Percentiles rank a stretch among this genome's conserved stretches.
Evolutionary conservation across 2,888 invertebrate genomes (phyloP).

Genomic region (Drosophila incognita): DNA sequence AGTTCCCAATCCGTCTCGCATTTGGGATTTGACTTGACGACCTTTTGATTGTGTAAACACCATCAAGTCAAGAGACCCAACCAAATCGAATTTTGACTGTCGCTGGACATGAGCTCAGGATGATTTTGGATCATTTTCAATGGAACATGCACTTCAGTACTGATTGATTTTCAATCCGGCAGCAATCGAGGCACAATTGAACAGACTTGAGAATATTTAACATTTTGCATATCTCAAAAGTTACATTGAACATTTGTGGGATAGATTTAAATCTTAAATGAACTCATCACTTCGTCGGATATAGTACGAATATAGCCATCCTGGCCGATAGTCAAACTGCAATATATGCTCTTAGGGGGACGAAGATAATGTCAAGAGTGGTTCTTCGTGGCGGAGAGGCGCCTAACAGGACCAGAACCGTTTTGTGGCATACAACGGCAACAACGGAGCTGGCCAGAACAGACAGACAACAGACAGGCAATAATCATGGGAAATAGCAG

Average conservation of each 20-base stretch:
- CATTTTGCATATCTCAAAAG: neutral
- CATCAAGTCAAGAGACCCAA: conserved; percentile 23
- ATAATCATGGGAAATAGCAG: neutral
- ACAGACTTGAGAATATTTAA: neutral
- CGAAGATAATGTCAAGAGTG: no score
- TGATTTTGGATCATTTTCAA: conserved; percentile 2
- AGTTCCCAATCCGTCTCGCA: conserved; percentile 32
- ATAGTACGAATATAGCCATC: neutral
- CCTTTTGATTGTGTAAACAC: conserved; percentile 52
- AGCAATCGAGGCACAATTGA: no score
- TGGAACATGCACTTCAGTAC: neutral
- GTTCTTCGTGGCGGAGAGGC: no score
- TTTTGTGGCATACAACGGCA: neutral
- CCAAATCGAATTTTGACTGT: conserved; percentile 29
- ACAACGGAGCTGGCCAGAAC: neutral
- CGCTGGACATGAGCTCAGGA: conserved; percentile 6
- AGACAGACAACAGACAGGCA: neutral
- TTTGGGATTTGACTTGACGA: conserved; percentile 31
- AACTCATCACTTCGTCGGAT: neutral
- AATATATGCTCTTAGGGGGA: neutral
- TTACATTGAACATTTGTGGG: neutral
- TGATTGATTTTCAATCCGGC: neutral
- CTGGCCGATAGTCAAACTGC: neutral
- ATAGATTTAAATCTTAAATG: neutral
- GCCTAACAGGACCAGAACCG: no score